Evolutionary conservation across 2,888 invertebrate species (phyloP), one percentile per base, ranked within the genome.

Genomic region (Pelosia muscerda): DNA sequence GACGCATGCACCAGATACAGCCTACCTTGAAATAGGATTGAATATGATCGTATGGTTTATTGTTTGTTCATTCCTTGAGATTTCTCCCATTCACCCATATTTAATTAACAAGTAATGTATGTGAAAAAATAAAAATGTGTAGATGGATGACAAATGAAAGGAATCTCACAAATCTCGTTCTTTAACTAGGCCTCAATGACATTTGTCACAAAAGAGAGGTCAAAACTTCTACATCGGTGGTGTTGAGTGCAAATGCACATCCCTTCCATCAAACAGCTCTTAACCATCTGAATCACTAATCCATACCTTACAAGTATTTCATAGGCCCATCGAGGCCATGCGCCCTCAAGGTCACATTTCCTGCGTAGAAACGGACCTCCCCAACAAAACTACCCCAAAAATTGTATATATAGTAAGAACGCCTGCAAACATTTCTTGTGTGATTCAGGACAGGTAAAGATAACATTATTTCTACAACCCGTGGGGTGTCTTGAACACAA

Each of bases 331-430:
- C 92, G 84, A 60, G 68, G 49, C 71, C 38, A 63, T 85, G 86
- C 73, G 81, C 76, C 84, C 73, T 68, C 77, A 78, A 79, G 77
- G 80, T 71, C 86, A 83, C 88, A 88, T 77, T 92, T 81, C 76
- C 94, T 85, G 90, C 87, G 93, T 92, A 93, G 93, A 92, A 89
- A 90, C 90, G 94, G 93, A 94, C 94, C 88, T 86, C 92, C 75
- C 75, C 79, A 2, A 28, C 61, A 34, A 8, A 11, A 19, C 0
- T 0, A 13, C 13, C 13, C 61, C 64, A 81, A 79, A 2, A 70
- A 28, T 74, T 19, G 66, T 75, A 80, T 80, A 81, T 87, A 84
- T 82, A 65, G 65, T 68, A 28, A 75, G 75, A 73, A 65, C 22
- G 28, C 6, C 49, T 63, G 56, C 85, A 90, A 90, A 92, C 79